Percentiles rank a stretch among this genome's conserved stretches.
phyloP scores from a whole-genome alignment of 2,797 vertebrate genomes.

The Atherinosoma microstoma region DNA sequence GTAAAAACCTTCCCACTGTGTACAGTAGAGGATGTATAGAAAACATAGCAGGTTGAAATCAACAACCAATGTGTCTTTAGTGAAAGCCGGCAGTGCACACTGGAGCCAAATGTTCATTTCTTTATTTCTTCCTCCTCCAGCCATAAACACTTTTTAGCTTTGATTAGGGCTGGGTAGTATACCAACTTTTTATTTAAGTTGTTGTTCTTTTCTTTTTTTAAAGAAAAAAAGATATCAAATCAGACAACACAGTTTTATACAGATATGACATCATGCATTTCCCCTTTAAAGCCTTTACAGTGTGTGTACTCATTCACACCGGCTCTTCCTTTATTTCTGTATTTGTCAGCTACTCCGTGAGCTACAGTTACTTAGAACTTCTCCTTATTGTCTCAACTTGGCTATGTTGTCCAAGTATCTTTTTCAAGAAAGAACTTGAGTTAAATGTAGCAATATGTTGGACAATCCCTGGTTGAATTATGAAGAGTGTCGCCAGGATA shows the following conservation, averaged over 20 bases:
- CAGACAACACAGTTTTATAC: background rate
- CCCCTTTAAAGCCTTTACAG: background rate
- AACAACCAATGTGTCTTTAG: conserved; percentile 73
- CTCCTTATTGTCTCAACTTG: background rate
- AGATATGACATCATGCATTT: background rate
- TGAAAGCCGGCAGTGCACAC: conserved; percentile 55
- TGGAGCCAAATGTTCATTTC: conserved; percentile 49
- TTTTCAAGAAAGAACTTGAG: background rate
- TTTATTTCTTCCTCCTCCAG: conserved; percentile 1
- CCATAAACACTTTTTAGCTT: conserved; percentile 26
- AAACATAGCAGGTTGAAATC: conserved; percentile 56
- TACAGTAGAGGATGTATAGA: conserved; percentile 45
- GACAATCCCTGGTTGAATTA: background rate
- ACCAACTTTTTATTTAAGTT: background rate
- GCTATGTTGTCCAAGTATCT: background rate
- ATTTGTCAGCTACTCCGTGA: too few species aligned
- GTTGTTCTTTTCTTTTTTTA: background rate
- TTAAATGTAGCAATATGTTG: background rate
- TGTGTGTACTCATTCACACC: background rate
- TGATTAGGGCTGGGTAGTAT: conserved; percentile 11
- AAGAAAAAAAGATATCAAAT: background rate
- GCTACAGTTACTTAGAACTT: too few species aligned
- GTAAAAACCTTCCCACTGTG: conserved; percentile 63
- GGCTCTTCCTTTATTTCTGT: too few species aligned
- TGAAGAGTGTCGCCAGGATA: background rate